Conservation (phyloP, 2,113 vertebrate genomes). For the Microcebus tavaratra region DNA sequence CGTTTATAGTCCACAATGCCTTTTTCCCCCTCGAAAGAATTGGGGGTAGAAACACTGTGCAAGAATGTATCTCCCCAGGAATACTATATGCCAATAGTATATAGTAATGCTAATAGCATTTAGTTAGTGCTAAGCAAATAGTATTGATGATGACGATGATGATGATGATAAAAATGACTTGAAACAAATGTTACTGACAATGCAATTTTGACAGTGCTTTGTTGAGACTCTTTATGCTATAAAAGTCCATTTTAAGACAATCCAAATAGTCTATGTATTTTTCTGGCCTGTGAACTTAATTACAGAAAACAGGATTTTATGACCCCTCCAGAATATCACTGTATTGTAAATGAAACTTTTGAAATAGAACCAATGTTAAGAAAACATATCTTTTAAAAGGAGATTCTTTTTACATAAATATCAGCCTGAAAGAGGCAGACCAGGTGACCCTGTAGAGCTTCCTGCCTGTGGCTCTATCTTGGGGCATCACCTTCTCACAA, state of each 20-base stretch:
- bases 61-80: not conserved
- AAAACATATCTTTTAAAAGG: not conserved
- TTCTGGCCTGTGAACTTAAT: not conserved
- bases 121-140: not conserved
- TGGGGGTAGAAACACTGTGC: not conserved
- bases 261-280: not conserved
- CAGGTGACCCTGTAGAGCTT: not conserved
- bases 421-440: not conserved
- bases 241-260: not conserved
- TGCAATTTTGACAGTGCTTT: not conserved
- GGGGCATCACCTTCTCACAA: too few species aligned
- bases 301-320: not conserved
- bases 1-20: not conserved
- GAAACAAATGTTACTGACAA: not conserved
- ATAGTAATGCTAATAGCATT: not conserved
- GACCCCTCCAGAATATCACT: not conserved
- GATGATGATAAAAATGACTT: not conserved
- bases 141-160: not conserved
- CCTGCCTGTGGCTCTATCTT: not conserved
- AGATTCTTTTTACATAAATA: not conserved
- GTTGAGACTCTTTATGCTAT: not conserved
- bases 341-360: conserved; percentile 2
- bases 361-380: not conserved
- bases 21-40: not conserved
- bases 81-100: not conserved